Evolutionary conservation across 2,113 vertebrate genomes (phyloP), one percentile per base, ranked within the genome.

Genomic region (Vicugna pacos): DNA sequence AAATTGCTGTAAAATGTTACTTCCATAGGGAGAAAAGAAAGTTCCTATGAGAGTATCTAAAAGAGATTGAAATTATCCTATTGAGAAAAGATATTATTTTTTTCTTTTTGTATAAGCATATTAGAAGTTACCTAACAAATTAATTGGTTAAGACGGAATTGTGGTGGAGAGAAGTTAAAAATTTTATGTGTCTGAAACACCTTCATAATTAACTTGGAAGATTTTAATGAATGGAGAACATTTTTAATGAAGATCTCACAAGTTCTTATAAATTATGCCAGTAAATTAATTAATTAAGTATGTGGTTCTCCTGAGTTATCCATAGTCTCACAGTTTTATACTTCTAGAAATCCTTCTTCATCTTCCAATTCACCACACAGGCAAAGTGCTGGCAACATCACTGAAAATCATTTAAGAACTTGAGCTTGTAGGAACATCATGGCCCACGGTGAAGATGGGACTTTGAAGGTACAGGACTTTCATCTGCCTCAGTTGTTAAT

Each of bases 41-140:
- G 6, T 65, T 89, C 6, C 50, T 82, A 14, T 50, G 48, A 81
- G 54, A 80, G 35, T 50, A 60, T 14, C 67, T 42, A 7, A 30
- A 48, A 58, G 26, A 81, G 14, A 88, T 75, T 82, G 65, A 54
- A 69, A 50, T 82, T 75, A 56, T 90, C 24, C 26, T 50, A 75
- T 75, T 30, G 67, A 84, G 85, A 83, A 75, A 50, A 64, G 10
- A 67, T 50, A 35, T 35, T 72, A 72, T 62, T 73, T 19, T 80
- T 16, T 84, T 81, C 16, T 93, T 89, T 83, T 12, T 42, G 14
- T 75, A 42, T 95, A 65, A 67, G 54, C 19, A 32, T 76, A 62
- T 70, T 79, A 72, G n/a, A 89, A 75, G 50, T 84, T 79, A 70
- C n/a, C 30, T 79, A 96, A 69, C 28, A 81, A 75, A 89, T 89